These are phyloP conservation scores for Agrotis ipsilon DNA, from an alignment of 2,888 invertebrate species.

Conservation along the genomic window DNA sequence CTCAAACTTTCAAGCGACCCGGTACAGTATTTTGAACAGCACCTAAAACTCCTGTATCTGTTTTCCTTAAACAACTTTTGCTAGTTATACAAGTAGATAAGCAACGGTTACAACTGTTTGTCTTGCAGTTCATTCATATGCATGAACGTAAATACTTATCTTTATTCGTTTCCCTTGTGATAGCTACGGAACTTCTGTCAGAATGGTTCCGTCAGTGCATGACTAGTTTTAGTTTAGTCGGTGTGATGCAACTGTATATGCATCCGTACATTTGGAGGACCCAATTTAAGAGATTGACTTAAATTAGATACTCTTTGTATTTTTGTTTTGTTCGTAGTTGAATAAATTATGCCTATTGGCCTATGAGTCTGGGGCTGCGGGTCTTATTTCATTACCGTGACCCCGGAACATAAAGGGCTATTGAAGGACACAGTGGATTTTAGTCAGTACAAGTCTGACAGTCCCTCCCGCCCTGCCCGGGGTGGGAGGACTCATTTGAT, in stretches of 20 bases:
- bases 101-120: conserved; percentile 55
- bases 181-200: conserved; percentile 54
- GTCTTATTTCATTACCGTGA: no score
- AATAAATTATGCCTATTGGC: no score
- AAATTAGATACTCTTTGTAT: background rate
- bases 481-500: no score
- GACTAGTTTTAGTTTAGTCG: background rate
- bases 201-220: conserved; percentile 10
- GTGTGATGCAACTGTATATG: conserved; percentile 8
- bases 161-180: conserved; percentile 54
- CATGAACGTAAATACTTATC: conserved; percentile 59
- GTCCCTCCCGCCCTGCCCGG: no score
- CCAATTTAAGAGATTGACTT: background rate
- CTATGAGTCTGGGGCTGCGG: no score
- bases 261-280: background rate
- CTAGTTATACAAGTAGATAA: conserved; percentile 53
- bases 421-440: no score
- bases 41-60: conserved; percentile 46
- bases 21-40: conserved; percentile 32
- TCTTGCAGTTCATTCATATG: conserved; percentile 59
- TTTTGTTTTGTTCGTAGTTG: no score
- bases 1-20: conserved; percentile 21
- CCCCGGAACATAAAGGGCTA: no score
- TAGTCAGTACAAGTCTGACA: no score
- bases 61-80: conserved; percentile 47